phyloP scores from a whole-genome alignment of 2,797 vertebrate genomes.

The Agapornis canus region DNA sequence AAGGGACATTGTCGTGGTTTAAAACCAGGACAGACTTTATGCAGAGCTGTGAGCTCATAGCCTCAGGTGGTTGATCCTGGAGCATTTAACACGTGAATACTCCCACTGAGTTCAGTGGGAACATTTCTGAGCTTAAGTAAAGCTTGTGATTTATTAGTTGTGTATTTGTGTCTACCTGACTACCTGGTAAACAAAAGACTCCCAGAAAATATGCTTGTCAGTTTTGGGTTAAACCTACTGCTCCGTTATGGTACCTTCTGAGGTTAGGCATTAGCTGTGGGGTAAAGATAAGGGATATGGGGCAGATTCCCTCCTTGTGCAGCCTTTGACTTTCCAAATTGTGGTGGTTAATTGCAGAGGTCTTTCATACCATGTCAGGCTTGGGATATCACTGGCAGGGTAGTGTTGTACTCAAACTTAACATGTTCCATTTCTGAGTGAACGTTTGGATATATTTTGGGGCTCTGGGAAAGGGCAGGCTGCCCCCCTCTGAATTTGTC shows the following conservation, averaged over 20 bases:
- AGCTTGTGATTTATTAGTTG: background rate
- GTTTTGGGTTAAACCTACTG: background rate
- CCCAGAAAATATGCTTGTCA: background rate
- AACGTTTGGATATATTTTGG: background rate
- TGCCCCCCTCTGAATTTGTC: rapidly evolving
- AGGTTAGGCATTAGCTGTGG: background rate
- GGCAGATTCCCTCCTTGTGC: background rate
- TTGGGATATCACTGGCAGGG: background rate
- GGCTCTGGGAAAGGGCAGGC: background rate
- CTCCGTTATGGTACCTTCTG: background rate
- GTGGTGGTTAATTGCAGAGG: background rate
- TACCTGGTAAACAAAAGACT: background rate
- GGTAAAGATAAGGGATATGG: background rate
- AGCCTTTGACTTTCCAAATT: background rate
- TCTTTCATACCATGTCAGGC: background rate
- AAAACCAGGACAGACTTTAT: background rate
- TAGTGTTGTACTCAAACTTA: background rate
- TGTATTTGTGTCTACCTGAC: background rate
- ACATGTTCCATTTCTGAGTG: background rate
- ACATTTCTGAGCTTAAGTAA: background rate
- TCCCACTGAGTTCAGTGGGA: background rate
- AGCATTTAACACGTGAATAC: rapidly evolving
- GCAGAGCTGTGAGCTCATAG: background rate
- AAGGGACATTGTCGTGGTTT: too few species aligned
- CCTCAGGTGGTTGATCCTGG: background rate